Conservation (phyloP, 2,888 invertebrate species). For the Subacronicta megacephala region DNA sequence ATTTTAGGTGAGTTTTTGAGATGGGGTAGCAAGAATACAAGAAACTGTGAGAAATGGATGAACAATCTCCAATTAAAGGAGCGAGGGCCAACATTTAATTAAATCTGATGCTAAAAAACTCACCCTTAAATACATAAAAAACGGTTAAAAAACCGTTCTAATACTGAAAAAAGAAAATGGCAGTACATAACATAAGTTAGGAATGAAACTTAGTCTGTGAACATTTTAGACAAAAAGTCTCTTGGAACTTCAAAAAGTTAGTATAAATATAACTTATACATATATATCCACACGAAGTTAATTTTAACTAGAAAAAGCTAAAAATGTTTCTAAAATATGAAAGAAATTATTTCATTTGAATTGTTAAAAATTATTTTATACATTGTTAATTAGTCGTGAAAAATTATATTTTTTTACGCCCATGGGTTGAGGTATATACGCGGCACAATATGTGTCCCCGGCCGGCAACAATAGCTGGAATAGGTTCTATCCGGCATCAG, state of each 20-base stretch:
- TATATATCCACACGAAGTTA: slow-evolving; percentile 9
- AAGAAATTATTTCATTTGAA: no score
- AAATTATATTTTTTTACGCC: no score
- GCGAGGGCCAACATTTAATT: no score
- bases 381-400: no score
- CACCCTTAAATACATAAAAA: slow-evolving; percentile 49
- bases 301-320: no score
- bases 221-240: slow-evolving; percentile 31
- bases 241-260: slow-evolving; percentile 8
- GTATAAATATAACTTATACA: slow-evolving; percentile 1
- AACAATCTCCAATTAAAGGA: not conserved
- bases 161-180: slow-evolving; percentile 71
- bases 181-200: slow-evolving; percentile 57
- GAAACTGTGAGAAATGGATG: not conserved
- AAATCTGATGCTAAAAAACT: not conserved
- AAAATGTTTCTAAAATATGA: no score
- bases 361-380: no score
- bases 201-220: slow-evolving; percentile 46
- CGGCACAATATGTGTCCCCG: no score
- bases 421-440: no score
- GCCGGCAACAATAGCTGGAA: no score
- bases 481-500: no score
- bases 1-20: slow-evolving; percentile 29
- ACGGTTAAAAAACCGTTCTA: slow-evolving; percentile 53
- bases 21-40: not conserved